Base-by-base conservation (phyloP, 1,140 invertebrate species). In the Myzus persicae region DNA sequence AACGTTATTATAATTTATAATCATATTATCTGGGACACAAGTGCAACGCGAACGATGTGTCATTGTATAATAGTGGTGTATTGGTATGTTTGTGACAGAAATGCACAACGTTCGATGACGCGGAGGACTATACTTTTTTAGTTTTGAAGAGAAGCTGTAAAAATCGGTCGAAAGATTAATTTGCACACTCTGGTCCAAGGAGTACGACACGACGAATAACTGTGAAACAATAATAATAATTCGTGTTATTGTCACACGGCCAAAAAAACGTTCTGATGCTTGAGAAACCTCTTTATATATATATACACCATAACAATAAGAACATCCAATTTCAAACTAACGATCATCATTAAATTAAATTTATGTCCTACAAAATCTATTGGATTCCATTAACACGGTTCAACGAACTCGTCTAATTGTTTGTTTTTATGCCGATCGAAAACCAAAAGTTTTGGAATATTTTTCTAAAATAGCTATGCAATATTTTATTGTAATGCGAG, bases 391-490 rank as follows among this genome's bases (percentile, higher is more conserved):
- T 31, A 36, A 36, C 22, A 38, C 42, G 42, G 90, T 91, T 91
- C 90, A 91, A 76, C 2, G 90, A 91, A 91, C 90, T 76, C 67
- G n/a, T 81, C 46, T 91, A 91, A 91, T 91, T 81, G 40, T 81
- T 91, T 82, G 38, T 48, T 89, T 89, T 89, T 51, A 14, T 46
- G 44, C 20, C 5, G 7, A 87, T 46, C 20, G 85, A 87, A 87
- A 87, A 85, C 84, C 31, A 6, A 46, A 20, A 24, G 42, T 85
- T 44, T 85, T 85, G 42, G 46, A 42, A 31, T n/a, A 44, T 85
- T 31, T 85, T 85, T 85, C 42, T 44, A 31, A 42, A 42, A 84
- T 84, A 42, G 9, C 22, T 84, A 42, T 42, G 24, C n/a, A 76
- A 76, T 18, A 76, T 76, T 76, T 76, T 18, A 76, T 51, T 76